Base-by-base conservation (phyloP, 2,797 vertebrate species). In the Mastacembelus armatus region DNA sequence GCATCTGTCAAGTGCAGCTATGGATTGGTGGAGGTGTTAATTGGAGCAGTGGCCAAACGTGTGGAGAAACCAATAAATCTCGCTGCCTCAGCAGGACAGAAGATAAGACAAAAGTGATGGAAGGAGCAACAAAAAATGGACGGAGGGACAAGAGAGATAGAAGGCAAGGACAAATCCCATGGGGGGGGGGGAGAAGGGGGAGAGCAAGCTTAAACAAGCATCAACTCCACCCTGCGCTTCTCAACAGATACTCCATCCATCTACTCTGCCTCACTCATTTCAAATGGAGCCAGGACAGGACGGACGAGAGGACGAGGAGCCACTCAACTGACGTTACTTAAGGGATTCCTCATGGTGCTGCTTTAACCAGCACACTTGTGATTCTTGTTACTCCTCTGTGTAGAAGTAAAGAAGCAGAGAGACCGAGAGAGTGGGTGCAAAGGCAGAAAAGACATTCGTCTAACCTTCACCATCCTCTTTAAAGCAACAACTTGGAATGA, bases 391-490 rank as follows among this genome's bases (percentile, higher is more conserved):
- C 50, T 78, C 36, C 43, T 66, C 49, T 52, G 44, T 44, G 12
- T 43, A 7, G 57, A 55, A 18, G 75, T 30, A n/a, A 40, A 19
- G 54, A 56, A 39, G 56, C 36, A 21, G 29, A 30, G 47, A 56
- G 47, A n/a, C 39, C 48, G 51, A 71, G 9, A 2, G 52, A 59
- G 62, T 18, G 32, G 65, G 32, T 8, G 24, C 51, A 35, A 27
- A 10, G 27, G 35, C 22, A 35, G 60, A 21, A 24, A 4, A 78
- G 68, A 80, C 71, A 40, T 80, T 49, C 29, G 3, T 80, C 79
- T 84, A 83, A 89, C 86, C 89, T 88, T 88, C 85, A 85, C 10
- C 66, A 81, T 75, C 68, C 78, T 62, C 42, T 54, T 72, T 50
- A 43, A 74, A 71, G 59, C 69, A 45, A 45, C 56, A 73, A 74